Conservation (phyloP, 1,140 invertebrate genomes). For the Aporrectodea caliginosa region DNA sequence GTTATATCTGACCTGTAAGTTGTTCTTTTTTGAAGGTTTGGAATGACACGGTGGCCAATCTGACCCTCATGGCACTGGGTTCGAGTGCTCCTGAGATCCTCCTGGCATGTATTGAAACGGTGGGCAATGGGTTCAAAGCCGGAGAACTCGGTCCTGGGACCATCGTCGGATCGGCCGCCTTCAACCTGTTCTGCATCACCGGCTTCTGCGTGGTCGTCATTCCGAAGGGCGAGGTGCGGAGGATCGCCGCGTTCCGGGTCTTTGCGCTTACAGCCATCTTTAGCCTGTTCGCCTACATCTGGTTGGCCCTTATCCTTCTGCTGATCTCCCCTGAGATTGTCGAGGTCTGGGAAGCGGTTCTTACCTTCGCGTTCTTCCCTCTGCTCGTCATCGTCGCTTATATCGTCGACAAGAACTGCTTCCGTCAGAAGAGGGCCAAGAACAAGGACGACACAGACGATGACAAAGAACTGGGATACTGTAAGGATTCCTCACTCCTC, state of each 20-base stretch:
- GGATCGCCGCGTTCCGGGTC: conserved; percentile 60
- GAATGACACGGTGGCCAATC: conserved; percentile 68
- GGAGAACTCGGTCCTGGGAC: conserved; percentile 64
- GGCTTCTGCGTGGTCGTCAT: conserved; percentile 62
- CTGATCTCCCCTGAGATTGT: conserved; percentile 57
- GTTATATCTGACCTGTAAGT: no score
- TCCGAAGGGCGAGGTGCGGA: conserved; percentile 56
- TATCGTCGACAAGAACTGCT: conserved; percentile 59
- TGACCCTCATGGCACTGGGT: conserved; percentile 68
- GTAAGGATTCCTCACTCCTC: conserved; percentile 12
- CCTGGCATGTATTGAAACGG: conserved; percentile 64
- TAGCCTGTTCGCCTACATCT: conserved; percentile 65
- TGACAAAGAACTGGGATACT: conserved; percentile 35
- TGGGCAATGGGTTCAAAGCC: conserved; percentile 59
- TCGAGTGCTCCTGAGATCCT: conserved; percentile 67
- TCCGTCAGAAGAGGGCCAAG: conserved; percentile 35
- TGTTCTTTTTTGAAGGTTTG: conserved; percentile 51
- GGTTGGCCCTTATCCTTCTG: conserved; percentile 63
- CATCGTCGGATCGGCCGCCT: conserved; percentile 67
- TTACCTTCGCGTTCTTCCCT: conserved; percentile 65
- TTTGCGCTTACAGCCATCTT: conserved; percentile 62
- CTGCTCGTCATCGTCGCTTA: conserved; percentile 57
- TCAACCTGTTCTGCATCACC: conserved; percentile 63
- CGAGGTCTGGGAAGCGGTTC: conserved; percentile 64
- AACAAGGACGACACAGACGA: conserved; percentile 35